phyloP scores from a whole-genome alignment of 2,797 vertebrate species.

The Acrossocheilus wenchowensis region DNA sequence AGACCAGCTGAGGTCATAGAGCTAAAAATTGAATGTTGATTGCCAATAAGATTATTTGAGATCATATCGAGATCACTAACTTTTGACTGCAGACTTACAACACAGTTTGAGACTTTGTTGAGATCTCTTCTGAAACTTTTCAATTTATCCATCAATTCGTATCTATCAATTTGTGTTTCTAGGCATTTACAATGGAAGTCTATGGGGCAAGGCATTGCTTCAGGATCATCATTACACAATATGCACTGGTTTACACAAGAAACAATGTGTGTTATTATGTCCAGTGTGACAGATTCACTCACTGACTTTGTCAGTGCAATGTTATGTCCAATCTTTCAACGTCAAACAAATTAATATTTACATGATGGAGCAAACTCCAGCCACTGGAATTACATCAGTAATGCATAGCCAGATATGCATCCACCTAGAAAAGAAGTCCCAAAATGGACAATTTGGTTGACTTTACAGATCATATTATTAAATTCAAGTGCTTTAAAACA shows the following conservation, averaged over 20 bases:
- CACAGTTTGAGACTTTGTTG: neutral
- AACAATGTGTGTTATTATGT: neutral
- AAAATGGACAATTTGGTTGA: neutral
- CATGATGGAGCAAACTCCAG: neutral
- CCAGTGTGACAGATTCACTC: neutral
- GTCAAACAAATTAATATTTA: neutral
- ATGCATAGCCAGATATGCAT: neutral
- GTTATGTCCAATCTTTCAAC: neutral
- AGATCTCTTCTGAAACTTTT: neutral
- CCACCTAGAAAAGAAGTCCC: neutral
- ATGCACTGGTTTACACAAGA: neutral
- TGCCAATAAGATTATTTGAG: conserved; percentile 3
- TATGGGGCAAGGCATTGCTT: neutral
- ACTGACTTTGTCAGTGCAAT: neutral
- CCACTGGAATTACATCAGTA: neutral
- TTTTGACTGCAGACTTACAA: neutral
- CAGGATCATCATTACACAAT: neutral
- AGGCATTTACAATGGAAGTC: neutral
- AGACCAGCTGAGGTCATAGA: conserved; percentile 5
- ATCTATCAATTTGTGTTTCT: neutral
- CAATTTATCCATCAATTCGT: neutral
- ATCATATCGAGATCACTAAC: neutral
- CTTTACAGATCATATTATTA: neutral
- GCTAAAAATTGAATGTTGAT: neutral
- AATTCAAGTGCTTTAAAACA: neutral